Evolutionary conservation across 2,113 vertebrate species (phyloP).

Genomic region (Suricata suricatta): DNA sequence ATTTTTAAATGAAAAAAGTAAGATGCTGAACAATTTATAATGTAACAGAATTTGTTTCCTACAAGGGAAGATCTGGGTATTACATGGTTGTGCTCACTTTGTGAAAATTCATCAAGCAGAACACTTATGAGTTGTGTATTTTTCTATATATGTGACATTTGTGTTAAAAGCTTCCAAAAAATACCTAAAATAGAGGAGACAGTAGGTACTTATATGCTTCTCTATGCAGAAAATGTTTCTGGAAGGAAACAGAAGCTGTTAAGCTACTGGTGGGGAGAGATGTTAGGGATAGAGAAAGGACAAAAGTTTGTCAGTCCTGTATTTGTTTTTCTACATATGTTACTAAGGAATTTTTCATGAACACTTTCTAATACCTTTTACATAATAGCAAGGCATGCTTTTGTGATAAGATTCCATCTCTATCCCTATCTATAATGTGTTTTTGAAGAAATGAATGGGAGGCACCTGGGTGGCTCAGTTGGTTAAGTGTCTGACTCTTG

Average conservation of each 20-base stretch:
- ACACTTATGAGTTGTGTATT: not conserved
- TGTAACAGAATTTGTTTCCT: not conserved
- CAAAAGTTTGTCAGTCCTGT: not conserved
- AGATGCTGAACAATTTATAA: not conserved
- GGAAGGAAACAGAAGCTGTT: not conserved
- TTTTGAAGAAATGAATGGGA: constrained; percentile 1
- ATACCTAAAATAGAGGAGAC: not conserved
- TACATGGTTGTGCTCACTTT: not conserved
- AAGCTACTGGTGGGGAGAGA: not conserved
- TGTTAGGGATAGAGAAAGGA: not conserved
- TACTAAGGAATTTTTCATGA: not conserved
- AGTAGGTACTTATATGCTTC: not conserved
- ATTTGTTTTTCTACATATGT: not conserved
- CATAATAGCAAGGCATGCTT: not conserved
- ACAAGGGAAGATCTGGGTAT: not conserved
- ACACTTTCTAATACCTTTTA: not conserved
- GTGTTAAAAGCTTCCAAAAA: not conserved
- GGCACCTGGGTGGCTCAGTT: not conserved
- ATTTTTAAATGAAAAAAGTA: not conserved
- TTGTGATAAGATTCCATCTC: not conserved
- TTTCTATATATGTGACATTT: not conserved
- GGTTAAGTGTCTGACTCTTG: too few relatives aligned
- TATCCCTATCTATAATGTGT: not conserved
- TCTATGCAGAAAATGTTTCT: not conserved
- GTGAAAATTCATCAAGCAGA: not conserved